Base-by-base conservation (phyloP, 2,888 invertebrate genomes). In the Ceraclea dissimilis region DNA sequence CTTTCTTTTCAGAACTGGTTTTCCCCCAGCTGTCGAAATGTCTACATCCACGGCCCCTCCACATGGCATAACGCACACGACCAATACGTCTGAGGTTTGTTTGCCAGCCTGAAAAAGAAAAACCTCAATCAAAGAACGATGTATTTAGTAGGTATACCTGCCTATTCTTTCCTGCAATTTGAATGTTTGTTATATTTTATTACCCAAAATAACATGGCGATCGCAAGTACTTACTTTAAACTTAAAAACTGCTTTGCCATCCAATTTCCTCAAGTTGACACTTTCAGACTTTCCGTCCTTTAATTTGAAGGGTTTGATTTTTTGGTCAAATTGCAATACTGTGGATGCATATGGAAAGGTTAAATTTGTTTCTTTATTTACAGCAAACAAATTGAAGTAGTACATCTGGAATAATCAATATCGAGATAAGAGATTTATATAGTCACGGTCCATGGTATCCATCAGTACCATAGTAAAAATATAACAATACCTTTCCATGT, bases 371-470 rank as follows among this genome's bases (percentile, higher is more conserved):
- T 69, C 67, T 47, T 66, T 70, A 63, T 80, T 76, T 19, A 76
- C 70, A 2, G 78, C 77, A 66, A 79, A 82, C 17, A 82, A 70
- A 65, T 79, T 76, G 54, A 81, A 72, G 65, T 72, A 77, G 65
- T 82, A 82, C 21, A 67, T 60, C 66, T 70, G 64, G 5, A 49
- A 52, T 20, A 26, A 6, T 16, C 8, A 19, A 18, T 39, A 26
- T 26, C 4, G 4, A 26, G 10, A 4, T 8, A 13, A 48, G 11
- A 49, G 2, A 33, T n/a, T 46, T 11, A 47, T 47, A 47, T 5
- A 11, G 19, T 2, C 6, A 18, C 6, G 10, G 4, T 20, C 5
- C 2, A 20, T 18, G 18, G 5, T 20, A 20, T 11, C 4, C 39
- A 13, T 39, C 13, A 4, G 5, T 8, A 13, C 13, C 13, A 8